Evolutionary conservation across 2,113 vertebrate genomes (phyloP), one percentile per base, ranked within the genome.

Genomic region (Indicator maculatus): DNA sequence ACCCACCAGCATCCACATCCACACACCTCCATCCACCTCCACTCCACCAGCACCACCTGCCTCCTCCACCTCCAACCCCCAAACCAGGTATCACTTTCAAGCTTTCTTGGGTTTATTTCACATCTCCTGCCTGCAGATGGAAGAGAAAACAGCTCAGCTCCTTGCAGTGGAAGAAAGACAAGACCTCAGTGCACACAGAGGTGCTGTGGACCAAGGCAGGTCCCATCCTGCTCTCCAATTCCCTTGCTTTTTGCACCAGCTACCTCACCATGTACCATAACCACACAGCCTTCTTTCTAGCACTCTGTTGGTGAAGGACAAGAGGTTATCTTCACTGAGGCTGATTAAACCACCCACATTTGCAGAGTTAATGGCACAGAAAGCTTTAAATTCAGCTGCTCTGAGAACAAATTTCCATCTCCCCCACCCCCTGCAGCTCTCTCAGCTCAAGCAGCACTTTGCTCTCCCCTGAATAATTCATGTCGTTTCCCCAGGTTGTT

Each of bases 211-310:
- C 2, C 21, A 21, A 16, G 7, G 23, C 3, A 38, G 56, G 31
- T 0, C 24, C 5, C 3, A 2, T 5, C 12, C 47, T 31, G 55
- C 60, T 61, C 71, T 38, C 47, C 84, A 47, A 0, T 52, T 12
- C 38, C 66, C 24, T 5, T 10, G 23, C 52, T 69, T 39, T 16
- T 4, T 0, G 50, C 55, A 30, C 7, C 12, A 2, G 5, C 19
- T 1, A 15, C 12, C 53, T 55, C 81, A 12, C 6, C 41, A 4
- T 2, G 4, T 4, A 60, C 50, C 0, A 41, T 2, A 44, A 70
- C 74, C 38, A 64, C 44, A 4, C 7, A 56, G 27, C n/a, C 36
- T 53, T 24, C 55, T 26, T 61, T 75, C 71, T 3, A 3, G 38
- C 4, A 0, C 36, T 36, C 47, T 4, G 50, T 13, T 15, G 10